phyloP scores from a whole-genome alignment of 2,797 vertebrate species.

The Silurus aristotelis region DNA sequence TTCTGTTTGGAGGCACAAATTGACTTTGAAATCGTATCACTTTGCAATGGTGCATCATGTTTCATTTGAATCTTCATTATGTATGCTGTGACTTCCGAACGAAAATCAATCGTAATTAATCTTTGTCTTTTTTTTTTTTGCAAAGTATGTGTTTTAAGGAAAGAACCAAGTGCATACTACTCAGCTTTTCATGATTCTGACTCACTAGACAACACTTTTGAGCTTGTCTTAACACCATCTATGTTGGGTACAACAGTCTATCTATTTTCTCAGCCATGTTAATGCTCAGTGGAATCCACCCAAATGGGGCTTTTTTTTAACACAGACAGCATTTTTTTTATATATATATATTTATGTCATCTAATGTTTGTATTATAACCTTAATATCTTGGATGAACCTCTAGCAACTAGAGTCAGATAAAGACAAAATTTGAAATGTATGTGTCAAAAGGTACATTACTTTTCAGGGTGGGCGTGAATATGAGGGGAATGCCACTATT shows the following conservation, averaged over 20 bases:
- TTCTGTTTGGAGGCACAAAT: neutral
- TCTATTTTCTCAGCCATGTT: constrained; percentile 22
- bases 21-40: neutral
- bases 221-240: constrained; percentile 72
- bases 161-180: neutral
- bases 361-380: neutral
- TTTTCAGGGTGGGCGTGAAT: neutral
- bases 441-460: neutral
- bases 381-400: neutral
- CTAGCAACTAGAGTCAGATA: neutral
- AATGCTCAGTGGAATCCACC: constrained; percentile 45
- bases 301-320: constrained; percentile 25
- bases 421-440: neutral
- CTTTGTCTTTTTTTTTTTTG: neutral
- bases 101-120: neutral
- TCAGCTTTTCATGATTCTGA: constrained; percentile 25
- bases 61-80: neutral
- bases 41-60: neutral
- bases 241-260: constrained; percentile 46
- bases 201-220: constrained; percentile 44
- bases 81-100: no score
- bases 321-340: constrained; percentile 9
- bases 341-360: neutral
- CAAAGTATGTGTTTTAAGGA: neutral
- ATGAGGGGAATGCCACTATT: constrained; percentile 9